Percentiles rank a stretch among this genome's conserved stretches.
Conservation (phyloP, 2,113 vertebrate species). For the Thomomys bottae region DNA sequence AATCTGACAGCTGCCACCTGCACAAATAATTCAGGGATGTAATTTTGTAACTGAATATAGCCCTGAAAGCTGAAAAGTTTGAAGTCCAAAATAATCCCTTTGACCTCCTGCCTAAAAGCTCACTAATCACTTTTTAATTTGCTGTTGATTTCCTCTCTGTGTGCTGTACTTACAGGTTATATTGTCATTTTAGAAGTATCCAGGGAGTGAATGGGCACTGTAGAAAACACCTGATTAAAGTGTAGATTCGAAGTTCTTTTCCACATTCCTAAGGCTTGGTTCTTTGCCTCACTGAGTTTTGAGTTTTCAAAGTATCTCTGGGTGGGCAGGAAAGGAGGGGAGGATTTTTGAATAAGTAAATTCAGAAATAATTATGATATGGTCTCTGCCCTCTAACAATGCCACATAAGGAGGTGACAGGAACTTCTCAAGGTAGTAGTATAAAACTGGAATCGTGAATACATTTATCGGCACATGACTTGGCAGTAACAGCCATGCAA, state of each 20-base stretch:
- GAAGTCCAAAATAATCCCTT: constrained; percentile 83
- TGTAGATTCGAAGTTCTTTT: constrained; percentile 79
- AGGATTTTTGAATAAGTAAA: neutral
- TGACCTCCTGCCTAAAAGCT: constrained; percentile 85
- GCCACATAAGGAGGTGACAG: neutral
- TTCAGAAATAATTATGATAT: constrained; percentile 35
- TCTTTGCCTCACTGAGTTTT: constrained; percentile 44
- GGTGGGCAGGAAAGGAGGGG: constrained; percentile 51
- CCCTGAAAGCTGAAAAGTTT: constrained; percentile 84
- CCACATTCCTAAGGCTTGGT: constrained; percentile 61
- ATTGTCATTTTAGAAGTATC: constrained; percentile 78
- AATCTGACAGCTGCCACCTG: constrained; percentile 89
- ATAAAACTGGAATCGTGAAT: neutral
- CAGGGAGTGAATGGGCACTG: constrained; percentile 77
- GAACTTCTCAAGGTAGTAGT: neutral
- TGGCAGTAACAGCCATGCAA: neutral
- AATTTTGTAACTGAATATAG: constrained; percentile 86
- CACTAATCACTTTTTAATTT: constrained; percentile 87
- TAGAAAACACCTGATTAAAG: constrained; percentile 80
- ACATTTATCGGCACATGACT: neutral
- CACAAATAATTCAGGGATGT: constrained; percentile 89
- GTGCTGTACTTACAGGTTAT: constrained; percentile 79
- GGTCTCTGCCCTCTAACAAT: constrained; percentile 10
- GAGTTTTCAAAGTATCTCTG: constrained; percentile 65
- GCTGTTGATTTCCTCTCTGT: constrained; percentile 84